Base-by-base conservation (phyloP, 1,140 invertebrate species). In the Fopius arisanus region DNA sequence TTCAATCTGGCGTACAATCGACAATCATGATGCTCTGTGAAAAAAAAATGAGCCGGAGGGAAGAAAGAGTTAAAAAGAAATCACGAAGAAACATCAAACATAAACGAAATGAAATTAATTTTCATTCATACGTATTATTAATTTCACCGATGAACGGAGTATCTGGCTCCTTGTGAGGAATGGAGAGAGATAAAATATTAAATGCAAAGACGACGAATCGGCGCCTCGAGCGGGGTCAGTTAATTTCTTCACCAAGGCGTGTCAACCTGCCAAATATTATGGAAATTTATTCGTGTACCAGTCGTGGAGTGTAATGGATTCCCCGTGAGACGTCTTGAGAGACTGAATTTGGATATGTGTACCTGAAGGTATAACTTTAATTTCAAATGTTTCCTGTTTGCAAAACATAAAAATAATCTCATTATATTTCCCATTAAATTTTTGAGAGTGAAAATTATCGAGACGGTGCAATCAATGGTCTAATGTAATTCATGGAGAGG, bases 261-360 rank as follows among this genome's bases (percentile, higher is more conserved):
- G 81, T 82, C 81, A 83, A 83, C 81, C 81, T 83, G 82, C 82
- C 80, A 81, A 83, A 83, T 81, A 83, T 83, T 83, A 83, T 83
- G 81, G 80, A 83, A 83, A 83, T 83, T 82, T 83, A 83, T 83
- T 83, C 81, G 76, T 77, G 76, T 80, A 75, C 70, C 19, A 77
- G 68, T 74, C 31, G 68, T 69, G 37, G 43, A 69, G 54, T 65
- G 76, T 83, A 83, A 83, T 83, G 82, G 80, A 83, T 83, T 83
- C 79, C 74, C 75, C 33, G 72, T 65, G 54, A 59, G 54, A 19
- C 43, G 43, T 48, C 21, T 59, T 23, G 54, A 59, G 23, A 59
- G 54, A 59, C 54, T 59, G 54, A 59, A 59, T 59, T 59, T 59
- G 54, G 54, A 26, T 59, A 59, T 59, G 54, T 28, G 33, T 37